These are phyloP conservation scores for Dipodomys ordii DNA, from an alignment of 2,113 vertebrate species.

Conservation along the genomic window DNA sequence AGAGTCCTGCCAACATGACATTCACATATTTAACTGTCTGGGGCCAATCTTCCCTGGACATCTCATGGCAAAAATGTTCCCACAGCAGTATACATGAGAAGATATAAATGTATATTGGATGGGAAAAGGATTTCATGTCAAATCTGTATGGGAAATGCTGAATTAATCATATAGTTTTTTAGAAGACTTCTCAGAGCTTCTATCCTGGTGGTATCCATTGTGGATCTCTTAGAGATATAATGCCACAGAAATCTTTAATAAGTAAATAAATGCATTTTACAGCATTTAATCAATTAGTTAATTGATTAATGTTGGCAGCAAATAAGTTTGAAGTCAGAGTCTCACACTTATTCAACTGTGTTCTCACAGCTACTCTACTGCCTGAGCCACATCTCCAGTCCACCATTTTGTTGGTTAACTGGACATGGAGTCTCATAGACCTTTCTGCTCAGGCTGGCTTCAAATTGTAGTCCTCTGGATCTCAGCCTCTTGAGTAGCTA, in stretches of 20 bases:
- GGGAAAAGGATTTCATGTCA: background rate
- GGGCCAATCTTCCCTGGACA: background rate
- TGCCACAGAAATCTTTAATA: background rate
- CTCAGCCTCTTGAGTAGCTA: no score
- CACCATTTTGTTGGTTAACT: no score
- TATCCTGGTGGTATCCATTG: background rate
- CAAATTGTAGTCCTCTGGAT: no score
- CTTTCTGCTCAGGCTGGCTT: no score
- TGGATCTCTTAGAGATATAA: background rate
- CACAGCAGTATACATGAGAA: background rate
- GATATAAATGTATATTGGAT: background rate
- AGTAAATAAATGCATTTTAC: background rate
- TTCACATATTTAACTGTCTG: background rate
- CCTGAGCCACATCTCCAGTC: no score
- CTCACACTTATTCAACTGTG: no score
- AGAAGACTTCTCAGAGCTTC: background rate
- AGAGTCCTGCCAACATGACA: no score
- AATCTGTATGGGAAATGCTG: background rate
- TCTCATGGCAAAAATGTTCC: background rate
- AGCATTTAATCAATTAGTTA: no score
- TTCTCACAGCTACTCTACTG: no score
- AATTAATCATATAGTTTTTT: background rate
- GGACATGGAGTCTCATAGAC: no score
- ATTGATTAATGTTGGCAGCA: no score
- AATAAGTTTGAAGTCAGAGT: no score